phyloP scores from a whole-genome alignment of 2,797 vertebrate species.

The Periophthalmus magnuspinnatus region DNA sequence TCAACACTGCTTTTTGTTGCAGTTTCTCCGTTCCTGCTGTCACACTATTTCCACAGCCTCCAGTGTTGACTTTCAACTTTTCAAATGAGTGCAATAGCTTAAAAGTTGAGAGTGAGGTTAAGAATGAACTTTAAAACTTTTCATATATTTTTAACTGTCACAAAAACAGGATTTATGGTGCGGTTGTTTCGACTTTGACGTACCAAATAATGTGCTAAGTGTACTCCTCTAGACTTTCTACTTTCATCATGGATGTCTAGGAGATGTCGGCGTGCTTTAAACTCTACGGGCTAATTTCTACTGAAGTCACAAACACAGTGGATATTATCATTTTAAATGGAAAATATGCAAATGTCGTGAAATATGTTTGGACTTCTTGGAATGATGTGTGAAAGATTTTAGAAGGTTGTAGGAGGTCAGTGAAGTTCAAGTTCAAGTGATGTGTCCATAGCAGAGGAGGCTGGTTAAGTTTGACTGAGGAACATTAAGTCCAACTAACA shows the following conservation, averaged over 20 bases:
- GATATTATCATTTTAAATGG: neutral
- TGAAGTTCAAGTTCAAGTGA: no score
- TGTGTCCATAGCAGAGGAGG: no score
- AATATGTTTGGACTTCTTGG: neutral
- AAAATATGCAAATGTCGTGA: neutral
- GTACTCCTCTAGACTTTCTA: slow-evolving; percentile 5
- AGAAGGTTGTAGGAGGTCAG: no score
- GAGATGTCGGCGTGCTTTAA: neutral
- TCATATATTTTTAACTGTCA: neutral
- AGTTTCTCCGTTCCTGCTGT: neutral
- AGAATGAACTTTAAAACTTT: slow-evolving; percentile 5
- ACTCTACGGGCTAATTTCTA: neutral
- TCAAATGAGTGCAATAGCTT: slow-evolving; percentile 7
- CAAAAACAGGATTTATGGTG: slow-evolving; percentile 5
- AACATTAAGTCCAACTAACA: no score
- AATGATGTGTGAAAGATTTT: neutral
- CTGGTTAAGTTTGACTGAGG: no score
- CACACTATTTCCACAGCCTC: neutral
- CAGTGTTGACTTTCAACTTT: slow-evolving; percentile 2
- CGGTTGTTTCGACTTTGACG: neutral
- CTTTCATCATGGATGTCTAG: neutral
- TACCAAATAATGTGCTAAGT: slow-evolving; percentile 4
- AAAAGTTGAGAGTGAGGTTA: slow-evolving; percentile 3
- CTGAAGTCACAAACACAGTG: neutral
- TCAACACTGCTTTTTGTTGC: neutral